These are phyloP conservation scores for Blennius ocellaris DNA, from an alignment of 2,113 vertebrate species.

Conservation along the genomic window DNA sequence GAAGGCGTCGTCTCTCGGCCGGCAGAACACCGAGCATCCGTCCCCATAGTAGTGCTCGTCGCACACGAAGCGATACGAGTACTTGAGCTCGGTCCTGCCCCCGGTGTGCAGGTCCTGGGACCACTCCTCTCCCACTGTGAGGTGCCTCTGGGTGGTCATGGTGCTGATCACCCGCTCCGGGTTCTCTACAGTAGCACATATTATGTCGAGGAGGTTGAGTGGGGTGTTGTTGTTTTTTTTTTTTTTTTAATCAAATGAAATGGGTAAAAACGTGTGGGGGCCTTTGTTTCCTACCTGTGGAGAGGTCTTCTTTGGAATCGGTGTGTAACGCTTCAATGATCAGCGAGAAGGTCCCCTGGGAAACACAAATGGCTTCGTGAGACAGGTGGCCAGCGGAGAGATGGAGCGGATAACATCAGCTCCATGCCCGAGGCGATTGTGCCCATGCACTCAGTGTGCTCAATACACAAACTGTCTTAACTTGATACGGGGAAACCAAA, in stretches of 20 bases:
- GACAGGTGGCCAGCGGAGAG: conserved; percentile 73
- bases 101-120: conserved; percentile 96
- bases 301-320: conserved; percentile 93
- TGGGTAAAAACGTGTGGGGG: background rate
- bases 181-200: conserved; percentile 82
- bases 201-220: background rate
- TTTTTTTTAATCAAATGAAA: background rate
- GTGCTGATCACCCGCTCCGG: conserved; percentile 95
- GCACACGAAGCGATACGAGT: conserved; percentile 96
- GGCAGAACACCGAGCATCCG: conserved; percentile 95
- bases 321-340: conserved; percentile 97
- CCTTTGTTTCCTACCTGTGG: conserved; percentile 86
- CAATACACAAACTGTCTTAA: conserved; percentile 25
- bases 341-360: conserved; percentile 96
- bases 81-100: conserved; percentile 92
- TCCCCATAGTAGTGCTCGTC: conserved; percentile 98
- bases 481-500: conserved; percentile 48
- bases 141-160: conserved; percentile 93
- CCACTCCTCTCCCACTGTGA: conserved; percentile 96
- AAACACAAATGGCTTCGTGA: conserved; percentile 68
- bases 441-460: conserved; percentile 18
- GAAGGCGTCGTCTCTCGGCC: conserved; percentile 94
- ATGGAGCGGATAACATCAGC: conserved; percentile 62
- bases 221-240: no score
- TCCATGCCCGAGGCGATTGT: conserved; percentile 47